Percentiles rank a stretch among this genome's conserved stretches.
Conservation (phyloP, 2,888 invertebrate genomes). For the Hemithea aestivaria region DNA sequence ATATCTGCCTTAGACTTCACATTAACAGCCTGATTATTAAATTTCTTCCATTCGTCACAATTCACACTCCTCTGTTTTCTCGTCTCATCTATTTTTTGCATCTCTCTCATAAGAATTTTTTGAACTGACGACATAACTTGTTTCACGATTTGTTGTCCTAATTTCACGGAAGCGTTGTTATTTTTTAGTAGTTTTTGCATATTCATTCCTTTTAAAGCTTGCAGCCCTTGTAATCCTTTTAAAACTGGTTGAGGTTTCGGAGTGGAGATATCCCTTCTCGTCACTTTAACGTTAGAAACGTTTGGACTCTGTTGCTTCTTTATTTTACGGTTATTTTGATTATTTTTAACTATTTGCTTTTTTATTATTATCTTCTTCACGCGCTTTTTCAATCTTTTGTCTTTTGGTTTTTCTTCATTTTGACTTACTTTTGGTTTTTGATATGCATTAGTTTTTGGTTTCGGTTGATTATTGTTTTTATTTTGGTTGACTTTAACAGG, state of each 20-base stretch:
- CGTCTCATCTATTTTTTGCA: constrained; percentile 12
- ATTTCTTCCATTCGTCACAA: constrained; percentile 8
- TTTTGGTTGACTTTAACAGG: too few relatives aligned
- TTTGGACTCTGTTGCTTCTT: not conserved
- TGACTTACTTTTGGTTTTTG: not conserved
- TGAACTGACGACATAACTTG: constrained; percentile 39
- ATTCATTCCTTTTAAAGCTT: not conserved
- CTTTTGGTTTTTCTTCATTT: not conserved
- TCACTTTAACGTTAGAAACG: constrained; percentile 8
- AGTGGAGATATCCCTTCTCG: constrained; percentile 5
- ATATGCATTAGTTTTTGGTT: too few relatives aligned
- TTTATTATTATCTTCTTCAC: not conserved
- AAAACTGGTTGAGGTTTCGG: not conserved
- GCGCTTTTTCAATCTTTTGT: not conserved
- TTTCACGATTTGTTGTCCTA: constrained; percentile 33
- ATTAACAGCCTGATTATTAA: not conserved
- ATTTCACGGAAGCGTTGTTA: constrained; percentile 18
- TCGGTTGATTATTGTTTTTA: too few relatives aligned
- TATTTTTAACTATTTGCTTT: not conserved
- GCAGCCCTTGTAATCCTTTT: too few relatives aligned
- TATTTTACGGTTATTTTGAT: not conserved
- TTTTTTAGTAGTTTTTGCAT: constrained; percentile 15
- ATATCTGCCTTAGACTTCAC: too few relatives aligned
- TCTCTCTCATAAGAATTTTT: constrained; percentile 37
- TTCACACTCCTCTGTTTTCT: constrained; percentile 11